These are phyloP conservation scores for Stegana nigrithorax DNA, from an alignment of 2,888 invertebrate species.

Conservation along the genomic window DNA sequence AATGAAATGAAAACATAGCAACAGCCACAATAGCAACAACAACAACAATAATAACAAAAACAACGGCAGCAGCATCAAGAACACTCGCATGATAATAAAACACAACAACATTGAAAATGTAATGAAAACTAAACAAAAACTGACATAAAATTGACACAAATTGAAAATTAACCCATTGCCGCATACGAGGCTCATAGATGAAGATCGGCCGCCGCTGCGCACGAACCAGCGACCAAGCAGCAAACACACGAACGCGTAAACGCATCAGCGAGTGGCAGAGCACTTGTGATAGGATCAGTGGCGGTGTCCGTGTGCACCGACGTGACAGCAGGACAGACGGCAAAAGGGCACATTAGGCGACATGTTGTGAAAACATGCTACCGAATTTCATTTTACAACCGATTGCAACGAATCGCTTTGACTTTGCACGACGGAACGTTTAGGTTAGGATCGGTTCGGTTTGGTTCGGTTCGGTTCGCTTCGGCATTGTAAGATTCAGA, in stretches of 20 bases:
- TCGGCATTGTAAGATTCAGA: no score
- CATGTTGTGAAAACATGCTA: conserved; percentile 68
- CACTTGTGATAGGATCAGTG: conserved; percentile 27
- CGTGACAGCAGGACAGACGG: conserved; percentile 15
- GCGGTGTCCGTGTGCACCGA: no score
- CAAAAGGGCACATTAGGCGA: conserved; percentile 63
- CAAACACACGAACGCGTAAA: no score
- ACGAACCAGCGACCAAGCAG: no score
- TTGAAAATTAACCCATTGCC: conserved; percentile 9
- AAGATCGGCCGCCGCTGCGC: no score
- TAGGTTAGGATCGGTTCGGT: no score
- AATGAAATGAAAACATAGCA: not conserved
- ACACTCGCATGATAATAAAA: no score
- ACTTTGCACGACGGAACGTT: no score
- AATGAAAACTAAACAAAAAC: not conserved
- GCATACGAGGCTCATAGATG: no score
- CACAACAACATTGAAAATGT: not conserved
- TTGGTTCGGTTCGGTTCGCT: no score
- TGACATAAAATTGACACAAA: conserved; percentile 3
- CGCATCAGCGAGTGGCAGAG: no score
- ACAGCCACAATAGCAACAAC: not conserved
- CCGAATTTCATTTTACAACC: conserved; percentile 58
- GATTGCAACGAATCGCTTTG: conserved; percentile 45
- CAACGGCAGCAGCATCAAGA: no score
- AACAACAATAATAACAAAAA: not conserved